Conservation (phyloP, 2,888 invertebrate genomes). For the Diploptera punctata region DNA sequence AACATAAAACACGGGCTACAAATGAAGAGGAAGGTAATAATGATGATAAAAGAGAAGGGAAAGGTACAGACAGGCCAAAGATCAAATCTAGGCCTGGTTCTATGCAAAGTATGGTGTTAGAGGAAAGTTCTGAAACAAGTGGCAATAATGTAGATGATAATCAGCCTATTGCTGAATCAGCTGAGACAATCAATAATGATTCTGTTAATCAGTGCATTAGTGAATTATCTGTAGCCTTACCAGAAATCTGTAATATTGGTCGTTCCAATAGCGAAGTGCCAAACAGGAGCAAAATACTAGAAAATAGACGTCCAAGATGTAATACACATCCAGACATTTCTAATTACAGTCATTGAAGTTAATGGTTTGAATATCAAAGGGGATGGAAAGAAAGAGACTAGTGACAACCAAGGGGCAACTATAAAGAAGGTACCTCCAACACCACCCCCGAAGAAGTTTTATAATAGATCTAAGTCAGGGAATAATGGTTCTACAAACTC, state of each 20-base stretch:
- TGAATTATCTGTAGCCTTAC: constrained; percentile 62
- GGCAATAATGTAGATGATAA: constrained; percentile 28
- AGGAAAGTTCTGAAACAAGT: constrained; percentile 19
- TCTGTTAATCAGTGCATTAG: constrained; percentile 72
- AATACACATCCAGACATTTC: constrained; percentile 48
- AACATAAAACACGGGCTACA: constrained; percentile 70
- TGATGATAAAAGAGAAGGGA: constrained; percentile 51
- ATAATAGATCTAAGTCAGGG: neutral
- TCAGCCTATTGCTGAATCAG: constrained; percentile 51
- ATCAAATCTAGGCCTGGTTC: constrained; percentile 45
- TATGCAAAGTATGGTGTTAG: neutral
- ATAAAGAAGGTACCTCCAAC: constrained; percentile 37
- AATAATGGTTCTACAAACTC: neutral
- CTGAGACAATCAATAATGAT: constrained; percentile 44
- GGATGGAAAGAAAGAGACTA: constrained; percentile 61
- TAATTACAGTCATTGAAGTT: constrained; percentile 85
- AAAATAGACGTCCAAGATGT: constrained; percentile 31
- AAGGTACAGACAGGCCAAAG: constrained; percentile 47
- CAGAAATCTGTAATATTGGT: constrained; percentile 33
- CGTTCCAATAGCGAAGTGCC: constrained; percentile 61
- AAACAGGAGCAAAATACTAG: constrained; percentile 45
- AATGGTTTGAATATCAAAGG: constrained; percentile 65
- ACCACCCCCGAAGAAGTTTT: constrained; percentile 47
- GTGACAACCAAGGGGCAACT: constrained; percentile 55
- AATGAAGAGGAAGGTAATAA: constrained; percentile 54